phyloP scores from a whole-genome alignment of 2,797 vertebrate species.

The Pantherophis alleghaniensis region DNA sequence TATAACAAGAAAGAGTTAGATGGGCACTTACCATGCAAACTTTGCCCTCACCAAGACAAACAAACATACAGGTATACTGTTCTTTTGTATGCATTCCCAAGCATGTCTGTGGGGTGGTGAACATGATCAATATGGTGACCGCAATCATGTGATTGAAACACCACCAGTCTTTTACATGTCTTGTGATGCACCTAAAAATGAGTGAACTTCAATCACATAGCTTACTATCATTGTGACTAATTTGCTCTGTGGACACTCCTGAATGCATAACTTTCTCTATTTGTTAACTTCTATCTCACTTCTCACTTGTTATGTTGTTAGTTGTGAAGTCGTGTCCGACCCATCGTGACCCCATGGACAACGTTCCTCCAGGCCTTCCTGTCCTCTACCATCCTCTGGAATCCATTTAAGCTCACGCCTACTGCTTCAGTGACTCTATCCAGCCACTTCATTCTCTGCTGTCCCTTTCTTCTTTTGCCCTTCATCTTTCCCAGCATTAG shows the following conservation, averaged over 20 bases:
- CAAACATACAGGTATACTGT: not conserved
- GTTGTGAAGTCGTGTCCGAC: no score
- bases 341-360: no score
- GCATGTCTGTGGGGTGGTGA: not conserved
- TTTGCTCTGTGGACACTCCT: not conserved
- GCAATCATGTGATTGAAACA: not conserved
- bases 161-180: not conserved
- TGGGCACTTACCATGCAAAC: not conserved
- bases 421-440: no score
- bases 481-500: no score
- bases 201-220: not conserved
- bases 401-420: no score
- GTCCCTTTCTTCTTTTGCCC: no score
- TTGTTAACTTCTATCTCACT: not conserved
- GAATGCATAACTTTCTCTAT: not conserved
- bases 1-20: not conserved
- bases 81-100: not conserved
- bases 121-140: not conserved
- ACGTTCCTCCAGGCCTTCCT: no score
- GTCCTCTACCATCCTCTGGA: no score
- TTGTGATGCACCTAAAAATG: not conserved
- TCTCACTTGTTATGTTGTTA: not conserved
- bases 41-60: not conserved
- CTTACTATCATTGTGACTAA: not conserved
- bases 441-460: no score